These are phyloP conservation scores for Caenorhabditis wallacei DNA, from an alignment of 2,888 invertebrate genomes.

Conservation along the genomic window DNA sequence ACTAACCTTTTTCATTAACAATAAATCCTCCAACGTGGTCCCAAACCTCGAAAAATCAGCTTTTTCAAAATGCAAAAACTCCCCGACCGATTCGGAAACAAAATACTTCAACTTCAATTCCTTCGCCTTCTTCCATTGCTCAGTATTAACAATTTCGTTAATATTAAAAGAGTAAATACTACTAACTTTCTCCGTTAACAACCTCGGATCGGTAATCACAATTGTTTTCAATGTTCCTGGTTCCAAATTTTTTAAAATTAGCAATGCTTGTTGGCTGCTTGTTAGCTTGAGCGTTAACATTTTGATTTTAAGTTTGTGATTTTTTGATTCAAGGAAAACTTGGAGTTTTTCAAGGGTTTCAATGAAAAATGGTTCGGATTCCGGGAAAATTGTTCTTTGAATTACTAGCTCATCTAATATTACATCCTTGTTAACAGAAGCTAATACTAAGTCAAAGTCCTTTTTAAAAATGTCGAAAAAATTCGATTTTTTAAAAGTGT, in stretches of 20 bases:
- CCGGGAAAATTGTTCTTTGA: too few species aligned
- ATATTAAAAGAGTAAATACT: not conserved
- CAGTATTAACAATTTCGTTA: not conserved
- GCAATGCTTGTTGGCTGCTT: too few species aligned
- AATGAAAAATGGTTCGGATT: too few species aligned
- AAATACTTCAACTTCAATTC: not conserved
- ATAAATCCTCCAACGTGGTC: too few species aligned
- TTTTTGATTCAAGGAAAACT: too few species aligned
- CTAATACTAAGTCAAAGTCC: not conserved
- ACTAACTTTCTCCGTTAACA: not conserved
- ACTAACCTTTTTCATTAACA: too few species aligned
- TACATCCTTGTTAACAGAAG: not conserved
- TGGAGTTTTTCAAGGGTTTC: too few species aligned
- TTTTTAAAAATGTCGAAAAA: not conserved
- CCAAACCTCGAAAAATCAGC: not conserved
- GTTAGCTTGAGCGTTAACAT: too few species aligned
- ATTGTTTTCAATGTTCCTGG: too few species aligned
- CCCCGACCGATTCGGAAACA: not conserved
- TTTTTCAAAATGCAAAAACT: not conserved
- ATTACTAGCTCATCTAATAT: not conserved
- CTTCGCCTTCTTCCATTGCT: not conserved
- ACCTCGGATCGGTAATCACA: not conserved
- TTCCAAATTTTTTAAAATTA: too few species aligned
- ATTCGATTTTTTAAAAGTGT: too few species aligned
- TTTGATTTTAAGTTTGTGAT: too few species aligned